Evolutionary conservation across 2,888 invertebrate genomes (phyloP).

Genomic region (Congeria kusceri): DNA sequence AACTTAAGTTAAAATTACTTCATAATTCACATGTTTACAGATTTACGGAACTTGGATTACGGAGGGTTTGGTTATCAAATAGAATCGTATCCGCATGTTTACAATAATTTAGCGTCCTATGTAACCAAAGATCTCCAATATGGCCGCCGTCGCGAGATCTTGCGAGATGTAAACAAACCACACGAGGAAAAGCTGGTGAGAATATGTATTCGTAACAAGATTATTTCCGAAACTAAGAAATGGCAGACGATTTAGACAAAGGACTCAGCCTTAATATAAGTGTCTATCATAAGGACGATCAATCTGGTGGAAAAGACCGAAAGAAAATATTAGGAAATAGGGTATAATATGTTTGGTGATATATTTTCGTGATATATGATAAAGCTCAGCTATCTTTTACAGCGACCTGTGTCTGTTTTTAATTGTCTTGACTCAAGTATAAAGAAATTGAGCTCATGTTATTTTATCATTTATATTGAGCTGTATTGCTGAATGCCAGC

Average conservation of each 20-base stretch:
- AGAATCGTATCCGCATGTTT: constrained; percentile 53
- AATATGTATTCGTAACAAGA: background rate
- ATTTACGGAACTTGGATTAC: background rate
- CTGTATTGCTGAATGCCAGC: no score
- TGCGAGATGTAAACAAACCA: constrained; percentile 31
- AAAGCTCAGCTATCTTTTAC: no score
- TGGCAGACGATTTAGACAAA: constrained; percentile 50
- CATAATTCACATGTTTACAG: no score
- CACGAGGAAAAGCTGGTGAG: background rate
- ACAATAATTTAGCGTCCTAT: constrained; percentile 63
- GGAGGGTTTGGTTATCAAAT: background rate
- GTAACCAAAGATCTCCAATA: constrained; percentile 65
- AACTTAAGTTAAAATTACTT: no score
- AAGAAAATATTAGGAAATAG: constrained; percentile 37
- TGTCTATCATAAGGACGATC: background rate
- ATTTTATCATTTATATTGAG: no score
- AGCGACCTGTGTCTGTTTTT: background rate
- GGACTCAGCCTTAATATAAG: constrained; percentile 42
- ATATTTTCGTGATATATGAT: constrained; percentile 12
- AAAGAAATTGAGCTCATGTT: no score
- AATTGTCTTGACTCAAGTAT: no score
- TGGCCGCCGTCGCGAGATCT: constrained; percentile 55
- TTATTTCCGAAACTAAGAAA: background rate
- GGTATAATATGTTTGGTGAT: constrained; percentile 23
- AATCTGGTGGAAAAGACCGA: background rate